Percentiles rank a stretch among this genome's conserved stretches.
Evolutionary conservation across 1,140 invertebrate species (phyloP).

Genomic region (Metopolophium dirhodum): DNA sequence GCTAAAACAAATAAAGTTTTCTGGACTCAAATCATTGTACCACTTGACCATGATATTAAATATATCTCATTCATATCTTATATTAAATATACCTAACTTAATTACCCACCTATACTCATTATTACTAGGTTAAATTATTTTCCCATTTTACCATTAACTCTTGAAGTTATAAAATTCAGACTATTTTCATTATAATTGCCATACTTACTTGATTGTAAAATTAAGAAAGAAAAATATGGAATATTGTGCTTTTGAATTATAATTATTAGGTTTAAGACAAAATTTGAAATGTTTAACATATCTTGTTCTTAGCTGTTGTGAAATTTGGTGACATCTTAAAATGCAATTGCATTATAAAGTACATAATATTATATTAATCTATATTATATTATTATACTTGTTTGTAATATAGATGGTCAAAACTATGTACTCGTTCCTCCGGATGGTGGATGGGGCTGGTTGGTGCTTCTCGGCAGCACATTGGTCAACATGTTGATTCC

Average conservation of each 20-base stretch:
- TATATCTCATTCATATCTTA: no score
- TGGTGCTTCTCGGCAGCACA: slow-evolving; percentile 79
- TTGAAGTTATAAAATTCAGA: no score
- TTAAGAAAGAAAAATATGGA: not conserved
- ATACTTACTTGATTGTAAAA: no score
- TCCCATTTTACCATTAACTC: no score
- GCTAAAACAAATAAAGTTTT: no score
- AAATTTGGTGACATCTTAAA: not conserved
- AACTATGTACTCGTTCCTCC: slow-evolving; percentile 64
- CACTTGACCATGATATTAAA: no score
- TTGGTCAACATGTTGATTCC: slow-evolving; percentile 83
- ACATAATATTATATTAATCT: not conserved
- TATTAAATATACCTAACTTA: no score
- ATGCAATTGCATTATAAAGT: not conserved
- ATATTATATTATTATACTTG: not conserved
- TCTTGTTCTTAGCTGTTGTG: not conserved
- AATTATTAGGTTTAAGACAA: not conserved
- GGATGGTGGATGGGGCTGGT: slow-evolving; percentile 82
- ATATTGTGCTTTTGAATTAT: not conserved
- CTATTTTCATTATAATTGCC: no score
- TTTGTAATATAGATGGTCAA: slow-evolving; percentile 29
- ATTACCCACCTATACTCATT: no score
- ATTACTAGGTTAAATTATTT: no score
- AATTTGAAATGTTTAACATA: not conserved
- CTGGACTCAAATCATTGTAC: no score